phyloP scores from a whole-genome alignment of 2,113 vertebrate species.

The Clinocottus analis region DNA sequence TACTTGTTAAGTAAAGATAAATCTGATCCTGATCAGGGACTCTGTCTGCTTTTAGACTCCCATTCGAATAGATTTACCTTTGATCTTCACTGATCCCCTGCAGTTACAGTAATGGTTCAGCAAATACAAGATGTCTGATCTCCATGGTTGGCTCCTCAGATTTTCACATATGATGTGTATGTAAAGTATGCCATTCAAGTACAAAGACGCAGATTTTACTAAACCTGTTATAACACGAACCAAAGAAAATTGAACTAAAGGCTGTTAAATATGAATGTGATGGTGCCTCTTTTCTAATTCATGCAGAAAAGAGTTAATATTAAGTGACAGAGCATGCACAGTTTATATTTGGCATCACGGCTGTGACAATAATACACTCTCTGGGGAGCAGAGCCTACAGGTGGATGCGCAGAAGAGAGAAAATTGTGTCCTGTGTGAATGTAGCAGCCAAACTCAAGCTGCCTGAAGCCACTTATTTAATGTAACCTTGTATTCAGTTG shows the following conservation, averaged over 20 bases:
- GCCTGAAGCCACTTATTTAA: constrained; percentile 12
- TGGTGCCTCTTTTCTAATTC: background rate
- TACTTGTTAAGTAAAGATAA: constrained; percentile 48
- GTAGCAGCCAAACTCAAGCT: constrained; percentile 1
- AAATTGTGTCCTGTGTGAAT: constrained; percentile 13
- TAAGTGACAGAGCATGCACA: background rate
- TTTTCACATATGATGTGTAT: background rate
- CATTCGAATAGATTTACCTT: constrained; percentile 50
- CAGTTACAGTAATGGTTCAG: constrained; percentile 65
- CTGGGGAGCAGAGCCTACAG: constrained; percentile 34
- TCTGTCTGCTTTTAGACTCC: constrained; percentile 41
- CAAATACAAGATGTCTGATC: constrained; percentile 43
- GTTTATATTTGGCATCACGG: constrained; percentile 42
- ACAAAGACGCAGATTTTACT: background rate
- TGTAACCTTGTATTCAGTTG: constrained; percentile 13
- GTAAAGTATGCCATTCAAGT: background rate
- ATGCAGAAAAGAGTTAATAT: background rate
- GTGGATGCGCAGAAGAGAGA: constrained; percentile 26
- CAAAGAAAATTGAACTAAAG: background rate
- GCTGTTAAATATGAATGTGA: background rate
- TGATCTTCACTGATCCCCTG: constrained; percentile 66
- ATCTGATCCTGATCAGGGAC: constrained; percentile 44
- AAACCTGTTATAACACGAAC: background rate
- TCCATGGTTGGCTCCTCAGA: background rate
- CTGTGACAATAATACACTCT: constrained; percentile 30